Percentiles rank a stretch among this genome's conserved stretches.
Evolutionary conservation across 2,888 invertebrate species (phyloP).

Genomic region (Philopedon plagiatum): DNA sequence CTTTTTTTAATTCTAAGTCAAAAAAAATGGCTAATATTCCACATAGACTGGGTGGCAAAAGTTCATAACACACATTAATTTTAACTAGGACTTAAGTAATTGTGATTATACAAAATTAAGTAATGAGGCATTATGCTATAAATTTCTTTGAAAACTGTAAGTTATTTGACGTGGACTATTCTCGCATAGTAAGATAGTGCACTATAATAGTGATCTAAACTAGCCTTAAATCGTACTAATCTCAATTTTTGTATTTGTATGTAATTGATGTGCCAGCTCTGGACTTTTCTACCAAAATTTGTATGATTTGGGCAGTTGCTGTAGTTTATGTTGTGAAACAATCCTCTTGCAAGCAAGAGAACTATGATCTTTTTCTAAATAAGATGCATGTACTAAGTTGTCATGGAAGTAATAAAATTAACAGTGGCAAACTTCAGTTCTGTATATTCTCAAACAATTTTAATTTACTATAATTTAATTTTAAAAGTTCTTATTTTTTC

Average conservation of each 20-base stretch:
- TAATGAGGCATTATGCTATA: constrained; percentile 30
- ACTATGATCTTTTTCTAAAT: too few species aligned
- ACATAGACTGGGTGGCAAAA: constrained; percentile 10
- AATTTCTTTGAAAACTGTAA: constrained; percentile 21
- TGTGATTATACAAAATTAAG: constrained; percentile 31
- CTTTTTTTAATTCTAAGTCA: too few species aligned
- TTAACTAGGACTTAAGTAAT: constrained; percentile 25
- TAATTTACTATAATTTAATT: too few species aligned
- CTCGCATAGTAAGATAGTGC: constrained; percentile 62
- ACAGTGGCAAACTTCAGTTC: too few species aligned
- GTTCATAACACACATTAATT: constrained; percentile 11
- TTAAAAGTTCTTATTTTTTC: too few species aligned
- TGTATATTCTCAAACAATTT: too few species aligned
- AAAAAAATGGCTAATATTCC: background rate
- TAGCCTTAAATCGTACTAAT: constrained; percentile 65
- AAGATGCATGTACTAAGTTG: too few species aligned
- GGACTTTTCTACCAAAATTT: constrained; percentile 35
- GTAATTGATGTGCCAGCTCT: constrained; percentile 45
- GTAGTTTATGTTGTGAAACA: background rate
- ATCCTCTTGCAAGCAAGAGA: too few species aligned
- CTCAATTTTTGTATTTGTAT: constrained; percentile 42
- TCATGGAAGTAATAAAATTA: too few species aligned
- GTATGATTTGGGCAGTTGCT: background rate
- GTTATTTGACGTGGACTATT: constrained; percentile 38
- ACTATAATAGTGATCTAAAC: constrained; percentile 68